Evolutionary conservation across 2,797 vertebrate species (phyloP), one percentile per base, ranked within the genome.

Genomic region (Cynodonichthys magdalenae): DNA sequence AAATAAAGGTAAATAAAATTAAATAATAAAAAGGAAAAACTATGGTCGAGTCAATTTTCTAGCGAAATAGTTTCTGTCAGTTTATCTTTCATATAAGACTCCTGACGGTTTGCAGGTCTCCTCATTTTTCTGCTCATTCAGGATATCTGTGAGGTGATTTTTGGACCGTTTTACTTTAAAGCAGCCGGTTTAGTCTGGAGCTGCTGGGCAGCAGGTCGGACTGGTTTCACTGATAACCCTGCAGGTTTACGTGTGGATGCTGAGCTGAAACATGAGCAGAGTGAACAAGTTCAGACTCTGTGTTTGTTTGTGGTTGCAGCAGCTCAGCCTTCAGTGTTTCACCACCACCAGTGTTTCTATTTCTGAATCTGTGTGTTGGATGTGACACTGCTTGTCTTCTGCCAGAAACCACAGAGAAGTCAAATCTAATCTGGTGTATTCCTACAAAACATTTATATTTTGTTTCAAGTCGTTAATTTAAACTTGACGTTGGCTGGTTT

Each of bases 401-500:
- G 39, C 59, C 59, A 34, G 46, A 60, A 53, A 62, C 59, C 48
- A 12, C 36, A 47, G 49, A 18, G 8, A n/a, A 29, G 19, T 47
- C 9, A 47, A 47, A 34, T 36, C n/a, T 8, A 18, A 4, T 19
- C n/a, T 14, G 5, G 12, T 24, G 5, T 24, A 20, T 49, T 49
- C 20, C 27, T 24, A 36, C n/a, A 18, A 14, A 53, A 36, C 31
- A 4, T 18, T n/a, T 9, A 31, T 6, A 31, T 8, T 31, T 24
- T 24, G 24, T 24, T 24, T 24, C 24, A 3, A 24, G 24, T 24
- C 24, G 24, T 6, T 8, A 31, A 31, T 31, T 31, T 31, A 31
- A 31, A 31, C 29, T 8, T 31, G 29, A 31, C 5, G 8, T 31
- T 6, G 8, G 8, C 5, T 31, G 29, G 8, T 31, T 31, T 31